These are phyloP conservation scores for Todiramphus chloris DNA, from an alignment of 2,113 vertebrate species.

Conservation along the genomic window DNA sequence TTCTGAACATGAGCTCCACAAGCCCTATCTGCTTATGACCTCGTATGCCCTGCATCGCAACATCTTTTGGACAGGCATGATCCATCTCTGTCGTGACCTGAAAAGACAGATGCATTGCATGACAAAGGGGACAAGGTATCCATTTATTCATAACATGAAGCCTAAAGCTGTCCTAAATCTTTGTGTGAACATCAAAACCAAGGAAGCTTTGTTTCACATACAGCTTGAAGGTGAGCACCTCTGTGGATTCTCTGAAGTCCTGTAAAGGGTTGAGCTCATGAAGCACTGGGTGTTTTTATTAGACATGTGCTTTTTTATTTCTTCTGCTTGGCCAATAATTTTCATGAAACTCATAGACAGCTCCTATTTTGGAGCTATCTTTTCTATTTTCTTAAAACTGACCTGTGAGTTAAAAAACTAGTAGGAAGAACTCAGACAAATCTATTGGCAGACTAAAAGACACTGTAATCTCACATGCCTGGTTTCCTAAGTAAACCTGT, in stretches of 20 bases:
- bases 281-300: neutral
- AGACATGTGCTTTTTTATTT: neutral
- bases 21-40: neutral
- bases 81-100: neutral
- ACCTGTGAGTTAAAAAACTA: constrained; percentile 3
- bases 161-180: neutral
- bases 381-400: constrained; percentile 18
- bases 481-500: constrained; percentile 48
- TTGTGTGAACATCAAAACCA: neutral
- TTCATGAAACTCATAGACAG: neutral
- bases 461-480: constrained; percentile 27
- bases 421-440: constrained; percentile 13
- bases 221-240: neutral
- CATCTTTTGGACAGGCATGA: neutral
- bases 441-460: constrained; percentile 1
- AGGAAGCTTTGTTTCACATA: neutral
- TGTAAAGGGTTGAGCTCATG: neutral
- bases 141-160: neutral
- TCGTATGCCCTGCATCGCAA: neutral
- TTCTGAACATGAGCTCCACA: neutral
- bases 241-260: neutral
- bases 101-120: neutral
- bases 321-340: neutral
- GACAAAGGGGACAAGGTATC: neutral
- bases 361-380: neutral